Conservation (phyloP, 2,113 vertebrate species). For the Syrmaticus mikado region DNA sequence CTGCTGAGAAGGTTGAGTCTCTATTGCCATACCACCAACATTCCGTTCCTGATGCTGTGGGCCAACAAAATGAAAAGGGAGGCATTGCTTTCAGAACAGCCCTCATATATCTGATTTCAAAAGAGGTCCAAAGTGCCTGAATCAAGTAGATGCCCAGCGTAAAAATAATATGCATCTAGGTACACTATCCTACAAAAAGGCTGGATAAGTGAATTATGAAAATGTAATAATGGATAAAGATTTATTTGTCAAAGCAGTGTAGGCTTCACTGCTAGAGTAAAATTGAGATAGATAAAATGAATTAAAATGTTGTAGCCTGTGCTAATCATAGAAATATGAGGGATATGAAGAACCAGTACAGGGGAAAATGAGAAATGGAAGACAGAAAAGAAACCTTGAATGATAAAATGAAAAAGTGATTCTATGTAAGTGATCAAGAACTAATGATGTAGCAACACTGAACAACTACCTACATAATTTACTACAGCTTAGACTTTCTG, state of each 20-base stretch:
- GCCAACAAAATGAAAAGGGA: no score
- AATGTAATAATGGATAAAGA: neutral
- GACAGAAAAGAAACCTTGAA: neutral
- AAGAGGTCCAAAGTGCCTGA: neutral
- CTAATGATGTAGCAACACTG: neutral
- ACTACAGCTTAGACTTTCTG: neutral
- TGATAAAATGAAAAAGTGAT: neutral
- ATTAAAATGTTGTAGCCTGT: slow-evolving; percentile 46
- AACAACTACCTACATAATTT: neutral
- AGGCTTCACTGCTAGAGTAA: slow-evolving; percentile 5
- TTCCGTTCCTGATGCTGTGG: no score
- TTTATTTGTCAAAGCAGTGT: slow-evolving; percentile 7
- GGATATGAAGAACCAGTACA: slow-evolving; percentile 65
- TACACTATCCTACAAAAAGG: neutral
- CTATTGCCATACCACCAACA: no score
- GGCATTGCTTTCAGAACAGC: no score
- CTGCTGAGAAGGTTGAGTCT: no score
- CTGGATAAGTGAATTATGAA: neutral
- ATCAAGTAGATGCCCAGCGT: neutral
- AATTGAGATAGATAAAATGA: slow-evolving; percentile 51
- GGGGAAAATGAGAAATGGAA: slow-evolving; percentile 43
- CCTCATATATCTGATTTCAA: neutral
- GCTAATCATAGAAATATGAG: slow-evolving; percentile 56
- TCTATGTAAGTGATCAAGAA: neutral
- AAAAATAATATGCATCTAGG: neutral